Evolutionary conservation across 1,140 invertebrate species (phyloP).

Genomic region (Triops cancriformis): DNA sequence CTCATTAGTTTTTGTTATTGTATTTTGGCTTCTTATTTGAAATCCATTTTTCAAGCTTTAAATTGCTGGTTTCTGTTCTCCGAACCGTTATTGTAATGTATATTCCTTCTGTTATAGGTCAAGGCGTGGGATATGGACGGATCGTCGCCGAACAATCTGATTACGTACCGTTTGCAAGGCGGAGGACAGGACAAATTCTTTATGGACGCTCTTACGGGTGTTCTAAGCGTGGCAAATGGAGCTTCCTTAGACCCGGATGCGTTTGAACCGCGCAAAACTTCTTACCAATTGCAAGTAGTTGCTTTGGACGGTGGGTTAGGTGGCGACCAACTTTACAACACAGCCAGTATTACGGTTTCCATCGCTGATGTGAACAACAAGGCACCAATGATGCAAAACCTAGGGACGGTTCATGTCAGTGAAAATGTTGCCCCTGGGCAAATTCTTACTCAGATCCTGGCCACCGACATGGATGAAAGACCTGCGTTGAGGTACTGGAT

Average conservation of each 20-base stretch:
- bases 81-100: too few relatives aligned
- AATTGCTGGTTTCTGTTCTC: too few relatives aligned
- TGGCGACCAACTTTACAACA: slow-evolving; percentile 52
- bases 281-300: slow-evolving; percentile 45
- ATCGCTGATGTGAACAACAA: slow-evolving; percentile 90
- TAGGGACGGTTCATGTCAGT: slow-evolving; percentile 53
- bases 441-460: slow-evolving; percentile 47
- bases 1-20: too few relatives aligned
- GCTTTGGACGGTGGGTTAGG: slow-evolving; percentile 82
- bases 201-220: slow-evolving; percentile 69
- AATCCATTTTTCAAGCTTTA: too few relatives aligned
- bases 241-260: slow-evolving; percentile 80
- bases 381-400: slow-evolving; percentile 59
- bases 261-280: slow-evolving; percentile 56
- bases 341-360: slow-evolving; percentile 61
- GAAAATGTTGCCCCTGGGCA: slow-evolving; percentile 64
- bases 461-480: slow-evolving; percentile 66
- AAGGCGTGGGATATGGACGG: slow-evolving; percentile 74
- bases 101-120: slow-evolving; percentile 42
- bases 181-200: slow-evolving; percentile 88
- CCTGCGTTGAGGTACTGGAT: slow-evolving; percentile 65
- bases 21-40: too few relatives aligned
- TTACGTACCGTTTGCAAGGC: slow-evolving; percentile 77
- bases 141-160: slow-evolving; percentile 71
- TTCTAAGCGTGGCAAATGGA: slow-evolving; percentile 73